Evolutionary conservation across 2,113 vertebrate species (phyloP), one percentile per base, ranked within the genome.

Genomic region (Myotis yumanensis): DNA sequence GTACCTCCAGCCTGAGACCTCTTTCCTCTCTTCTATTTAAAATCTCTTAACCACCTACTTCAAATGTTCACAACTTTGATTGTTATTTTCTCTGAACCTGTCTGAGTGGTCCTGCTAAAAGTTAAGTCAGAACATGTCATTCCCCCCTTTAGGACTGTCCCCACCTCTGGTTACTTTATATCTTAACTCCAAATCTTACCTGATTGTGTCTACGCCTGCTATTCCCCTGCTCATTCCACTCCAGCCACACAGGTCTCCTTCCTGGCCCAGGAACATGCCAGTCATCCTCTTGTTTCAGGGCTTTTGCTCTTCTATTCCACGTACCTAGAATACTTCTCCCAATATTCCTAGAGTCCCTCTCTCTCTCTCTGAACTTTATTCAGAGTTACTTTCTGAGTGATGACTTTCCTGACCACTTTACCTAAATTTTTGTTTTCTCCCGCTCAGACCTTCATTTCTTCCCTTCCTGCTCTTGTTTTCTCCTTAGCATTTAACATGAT

Each of bases 391-490:
- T 77, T 87, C 35, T 64, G 35, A 88, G 3, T 51, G 23, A 8
- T 57, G 32, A 23, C 82, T 90, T 75, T 86, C 40, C 22, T 85
- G 18, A 59, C 48, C 30, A 32, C 30, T 88, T 69, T 28, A 7
- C 72, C 54, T 88, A 25, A 35, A 46, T 72, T 86, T 92, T 77
- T 86, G 4, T 91, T 54, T 77, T 30, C 32, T 91, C 28, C 14
- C 3, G 30, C 51, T 73, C 18, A 75, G 6, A 64, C 82, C 40
- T 77, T 68, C 7, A 83, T 86, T 83, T 73, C 59, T 25, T 1
- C 32, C 7, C 73, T 92, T 85, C 35, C 20, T 96, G 35, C 73
- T 79, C 89, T 32, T 86, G 17, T 86, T 86, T 95, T 86, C 54
- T 95, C 17, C 28, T 51, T 90, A 82, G 57, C 71, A 52, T 64